Base-by-base conservation (phyloP, 2,888 invertebrate genomes). In the Deilephila elpenor region DNA sequence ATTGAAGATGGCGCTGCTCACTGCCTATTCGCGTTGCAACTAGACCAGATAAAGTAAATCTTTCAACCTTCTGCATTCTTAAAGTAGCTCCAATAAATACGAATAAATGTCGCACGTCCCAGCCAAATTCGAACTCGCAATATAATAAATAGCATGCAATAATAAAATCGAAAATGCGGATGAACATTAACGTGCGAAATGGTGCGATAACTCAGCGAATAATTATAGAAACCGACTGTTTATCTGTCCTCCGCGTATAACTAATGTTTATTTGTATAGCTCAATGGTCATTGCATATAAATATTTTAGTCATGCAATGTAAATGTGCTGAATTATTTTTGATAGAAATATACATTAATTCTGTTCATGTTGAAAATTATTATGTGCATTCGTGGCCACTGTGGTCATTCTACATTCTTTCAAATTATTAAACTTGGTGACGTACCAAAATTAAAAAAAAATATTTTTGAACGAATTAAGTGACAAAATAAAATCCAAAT, bases 181-280 rank as follows among this genome's bases (percentile, higher is more conserved):
- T 25, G 67, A 25, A 67, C 44, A 67, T 67, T 44, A 67, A 51
- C 17, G 44, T 25, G 67, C 67, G 67, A 44, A 62, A 51, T 51
- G 25, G 51, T 25, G 44, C 67, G 51, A 25, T 67, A 51, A 67
- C 67, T 67, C 67, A 51, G 8, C 51, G 17, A 67, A 67, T 67
- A 67, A 67, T 67, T 67, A 67, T 67, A 67, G 67, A 67, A 20
- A 67, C 67, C 5, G 44, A 25, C 44, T 25, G 25, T 67, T 67
- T 25, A 51, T 67, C 25, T 67, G 32, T 62, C 32, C 32, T 19
- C 44, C 25, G 8, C 14, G 3, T 5, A 25, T 25, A 37, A 37
- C 20, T 51, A 17, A 51, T 44, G 44, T 51, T 67, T 67, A 51
- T 67, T 67, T 67, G 7, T 44, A 51, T 67, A 44, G 67, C 67